Base-by-base conservation (phyloP, 2,113 vertebrate species). In the Poeciliopsis turrubarensis region DNA sequence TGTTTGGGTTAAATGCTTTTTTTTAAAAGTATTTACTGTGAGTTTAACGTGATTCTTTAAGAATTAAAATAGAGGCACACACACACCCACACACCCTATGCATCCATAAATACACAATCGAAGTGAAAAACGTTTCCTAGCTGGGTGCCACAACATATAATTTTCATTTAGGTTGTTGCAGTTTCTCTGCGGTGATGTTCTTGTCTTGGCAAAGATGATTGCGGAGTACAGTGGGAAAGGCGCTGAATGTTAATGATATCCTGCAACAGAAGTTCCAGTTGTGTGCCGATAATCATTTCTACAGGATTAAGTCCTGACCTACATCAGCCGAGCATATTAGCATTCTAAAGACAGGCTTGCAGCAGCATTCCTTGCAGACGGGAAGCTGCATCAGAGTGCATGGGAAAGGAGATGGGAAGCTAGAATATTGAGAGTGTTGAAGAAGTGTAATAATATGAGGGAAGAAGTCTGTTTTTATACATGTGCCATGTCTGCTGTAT, bases 241-340 rank as follows among this genome's bases (percentile, higher is more conserved):
- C 85, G 78, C 87, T 77, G 82, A 87, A 88, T 89, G 87, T 78
- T 91, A 92, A 91, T 89, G 87, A 92, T 89, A 91, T 87, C 86
- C 88, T 87, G 82, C 84, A 90, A 86, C 83, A 91, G 82, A 91
- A 90, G 90, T 92, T 92, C 76, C 91, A 91, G 86, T 75, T 71
- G 74, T 78, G 86, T 88, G 87, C 89, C 75, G 87, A 92, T 92
- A 92, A 92, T 92, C 90, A 93, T 89, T 92, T 93, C 86, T 89
- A 92, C 89, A 92, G 90, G 91, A 93, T 93, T 92, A 93, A 91
- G 88, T 90, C 89, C 86, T 92, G 90, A 92, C 92, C 92, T 89
- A 92, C 91, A 93, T 92, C 87, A 91, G 89, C 85, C 72, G 27
- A 44, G 83, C 87, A 85, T 83, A 92, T 93, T 90, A 92, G 89